Evolutionary conservation across 1,140 invertebrate species (phyloP).

Genomic region (Reticulitermes speratus): DNA sequence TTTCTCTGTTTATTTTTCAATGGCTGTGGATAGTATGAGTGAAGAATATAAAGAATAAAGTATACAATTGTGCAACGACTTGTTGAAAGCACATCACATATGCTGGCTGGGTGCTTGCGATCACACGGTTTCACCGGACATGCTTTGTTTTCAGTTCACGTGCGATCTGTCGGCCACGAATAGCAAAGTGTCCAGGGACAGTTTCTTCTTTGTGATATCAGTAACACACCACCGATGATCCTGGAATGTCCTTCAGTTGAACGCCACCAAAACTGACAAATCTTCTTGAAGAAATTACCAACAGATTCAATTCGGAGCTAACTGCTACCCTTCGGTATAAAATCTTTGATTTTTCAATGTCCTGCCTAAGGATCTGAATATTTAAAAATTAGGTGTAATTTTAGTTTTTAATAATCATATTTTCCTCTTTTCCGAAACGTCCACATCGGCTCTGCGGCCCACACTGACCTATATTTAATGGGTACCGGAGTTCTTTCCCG

Average conservation of each 20-base stretch:
- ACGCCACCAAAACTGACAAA: neutral
- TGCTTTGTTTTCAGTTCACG: neutral
- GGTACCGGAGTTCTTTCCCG: no score
- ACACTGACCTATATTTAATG: no score
- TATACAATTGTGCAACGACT: neutral
- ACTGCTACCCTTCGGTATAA: no score
- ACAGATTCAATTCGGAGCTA: no score
- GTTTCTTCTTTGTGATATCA: slow-evolving; percentile 16
- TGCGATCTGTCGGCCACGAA: neutral
- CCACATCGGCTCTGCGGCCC: no score
- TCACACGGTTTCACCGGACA: slow-evolving; percentile 16
- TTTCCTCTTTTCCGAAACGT: no score
- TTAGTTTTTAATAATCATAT: no score
- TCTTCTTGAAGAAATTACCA: no score
- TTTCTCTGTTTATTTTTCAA: neutral
- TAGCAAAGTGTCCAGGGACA: slow-evolving; percentile 5
- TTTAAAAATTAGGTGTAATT: no score
- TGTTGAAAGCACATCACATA: neutral
- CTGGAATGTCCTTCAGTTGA: neutral
- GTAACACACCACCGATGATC: neutral
- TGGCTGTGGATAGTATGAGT: neutral
- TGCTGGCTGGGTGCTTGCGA: neutral
- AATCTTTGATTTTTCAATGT: no score
- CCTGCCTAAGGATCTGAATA: no score
- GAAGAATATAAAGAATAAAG: neutral